These are phyloP conservation scores for Rhagoletis zephyria DNA, from an alignment of 1,140 invertebrate species.

Conservation along the genomic window DNA sequence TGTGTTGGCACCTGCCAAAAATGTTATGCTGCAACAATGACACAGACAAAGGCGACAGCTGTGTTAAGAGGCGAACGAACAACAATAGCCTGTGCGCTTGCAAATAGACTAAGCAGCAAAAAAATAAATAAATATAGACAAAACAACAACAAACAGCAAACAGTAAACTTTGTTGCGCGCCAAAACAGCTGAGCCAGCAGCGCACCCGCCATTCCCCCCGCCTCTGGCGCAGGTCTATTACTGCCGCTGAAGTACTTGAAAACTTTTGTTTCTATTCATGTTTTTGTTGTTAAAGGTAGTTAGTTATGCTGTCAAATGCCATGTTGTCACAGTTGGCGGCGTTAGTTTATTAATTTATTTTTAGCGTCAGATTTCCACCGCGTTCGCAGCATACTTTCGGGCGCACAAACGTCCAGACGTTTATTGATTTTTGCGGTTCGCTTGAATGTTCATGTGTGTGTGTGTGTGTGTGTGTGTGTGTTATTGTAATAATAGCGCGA, in stretches of 20 bases:
- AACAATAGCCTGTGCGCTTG: neutral
- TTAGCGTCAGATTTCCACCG: neutral
- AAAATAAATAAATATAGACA: neutral
- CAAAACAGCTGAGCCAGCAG: neutral
- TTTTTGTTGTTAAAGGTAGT: neutral
- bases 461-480: neutral
- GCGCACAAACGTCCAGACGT: neutral
- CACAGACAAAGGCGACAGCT: neutral
- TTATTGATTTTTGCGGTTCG: neutral
- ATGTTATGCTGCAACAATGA: neutral
- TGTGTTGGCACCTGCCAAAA: conserved; percentile 17
- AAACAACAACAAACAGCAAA: neutral
- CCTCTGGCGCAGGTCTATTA: too few species aligned
- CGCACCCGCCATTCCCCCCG: too few species aligned
- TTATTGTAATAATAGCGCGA: neutral
- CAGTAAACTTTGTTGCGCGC: neutral
- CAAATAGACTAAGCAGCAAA: conserved; percentile 12
- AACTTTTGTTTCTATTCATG: neutral
- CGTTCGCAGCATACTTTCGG: neutral
- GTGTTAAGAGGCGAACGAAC: neutral
- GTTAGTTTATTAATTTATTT: neutral
- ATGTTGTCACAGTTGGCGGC: conserved; percentile 19
- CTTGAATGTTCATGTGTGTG: neutral
- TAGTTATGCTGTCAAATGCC: conserved; percentile 6
- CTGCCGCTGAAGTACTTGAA: neutral